Evolutionary conservation across 1,140 invertebrate genomes (phyloP).

Genomic region (Formica selysi): DNA sequence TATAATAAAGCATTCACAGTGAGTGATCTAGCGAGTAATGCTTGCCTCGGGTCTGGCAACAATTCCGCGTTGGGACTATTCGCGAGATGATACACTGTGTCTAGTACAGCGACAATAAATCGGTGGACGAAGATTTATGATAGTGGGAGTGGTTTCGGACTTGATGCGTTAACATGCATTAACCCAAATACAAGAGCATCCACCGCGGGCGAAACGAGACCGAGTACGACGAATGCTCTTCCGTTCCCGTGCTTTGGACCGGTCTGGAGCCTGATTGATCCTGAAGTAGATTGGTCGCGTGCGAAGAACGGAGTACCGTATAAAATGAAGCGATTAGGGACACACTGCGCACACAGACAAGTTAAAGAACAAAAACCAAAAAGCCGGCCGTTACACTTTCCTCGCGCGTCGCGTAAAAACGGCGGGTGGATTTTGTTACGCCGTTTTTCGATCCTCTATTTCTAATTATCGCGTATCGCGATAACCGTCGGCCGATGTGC

Average conservation of each 20-base stretch:
- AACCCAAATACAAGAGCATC: slow-evolving; percentile 69
- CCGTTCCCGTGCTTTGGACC: slow-evolving; percentile 42
- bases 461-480: slow-evolving; percentile 46
- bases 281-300: slow-evolving; percentile 38
- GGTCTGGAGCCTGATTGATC: slow-evolving; percentile 66
- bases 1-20: not conserved
- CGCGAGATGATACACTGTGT: slow-evolving; percentile 37
- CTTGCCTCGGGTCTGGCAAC: not conserved
- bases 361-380: slow-evolving; percentile 47
- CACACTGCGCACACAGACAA: slow-evolving; percentile 16
- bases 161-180: slow-evolving; percentile 74
- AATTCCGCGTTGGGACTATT: slow-evolving; percentile 32
- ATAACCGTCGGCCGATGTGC: slow-evolving; percentile 18
- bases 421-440: slow-evolving; percentile 31
- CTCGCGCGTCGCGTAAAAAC: slow-evolving; percentile 35
- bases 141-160: slow-evolving; percentile 63
- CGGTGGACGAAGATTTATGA: slow-evolving; percentile 48
- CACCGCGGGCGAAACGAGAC: slow-evolving; percentile 62
- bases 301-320: slow-evolving; percentile 45
- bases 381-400: slow-evolving; percentile 12
- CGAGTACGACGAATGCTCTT: slow-evolving; percentile 22
- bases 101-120: slow-evolving; percentile 56
- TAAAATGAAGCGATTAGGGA: slow-evolving; percentile 71
- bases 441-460: slow-evolving; percentile 41
- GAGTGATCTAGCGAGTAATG: not conserved